Evolutionary conservation across 2,113 vertebrate species (phyloP).

Genomic region (Thamnophis sirtalis): DNA sequence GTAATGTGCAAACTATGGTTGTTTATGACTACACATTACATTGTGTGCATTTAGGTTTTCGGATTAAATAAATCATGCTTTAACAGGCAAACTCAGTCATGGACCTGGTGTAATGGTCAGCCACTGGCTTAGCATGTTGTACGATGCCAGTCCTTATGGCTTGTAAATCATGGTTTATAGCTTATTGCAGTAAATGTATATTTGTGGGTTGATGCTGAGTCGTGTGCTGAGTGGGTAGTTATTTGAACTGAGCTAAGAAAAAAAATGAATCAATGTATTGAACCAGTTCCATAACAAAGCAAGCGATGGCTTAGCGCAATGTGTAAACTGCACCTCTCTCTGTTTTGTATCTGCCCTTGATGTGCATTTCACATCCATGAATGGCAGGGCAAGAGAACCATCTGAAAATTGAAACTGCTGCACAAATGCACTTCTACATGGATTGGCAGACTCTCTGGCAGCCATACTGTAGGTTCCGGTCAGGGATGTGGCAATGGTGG

Average conservation of each 20-base stretch:
- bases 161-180: background rate
- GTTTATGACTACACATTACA: background rate
- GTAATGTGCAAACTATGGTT: background rate
- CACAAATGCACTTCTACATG: background rate
- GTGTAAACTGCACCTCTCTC: background rate
- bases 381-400: background rate
- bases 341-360: background rate
- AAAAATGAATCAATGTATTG: background rate
- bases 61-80: background rate
- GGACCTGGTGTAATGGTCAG: background rate
- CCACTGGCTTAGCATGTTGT: background rate
- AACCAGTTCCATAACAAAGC: background rate
- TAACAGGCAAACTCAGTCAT: background rate
- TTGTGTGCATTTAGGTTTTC: background rate
- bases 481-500: background rate
- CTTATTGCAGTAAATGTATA: background rate
- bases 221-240: background rate
- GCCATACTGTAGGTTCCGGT: background rate
- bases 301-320: background rate
- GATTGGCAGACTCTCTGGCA: background rate
- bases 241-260: background rate
- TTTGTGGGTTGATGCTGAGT: background rate
- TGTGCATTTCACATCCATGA: background rate
- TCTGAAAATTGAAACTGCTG: background rate
- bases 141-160: background rate